These are phyloP conservation scores for Epinotia brunnichana DNA, from an alignment of 2,888 invertebrate genomes.

Conservation along the genomic window DNA sequence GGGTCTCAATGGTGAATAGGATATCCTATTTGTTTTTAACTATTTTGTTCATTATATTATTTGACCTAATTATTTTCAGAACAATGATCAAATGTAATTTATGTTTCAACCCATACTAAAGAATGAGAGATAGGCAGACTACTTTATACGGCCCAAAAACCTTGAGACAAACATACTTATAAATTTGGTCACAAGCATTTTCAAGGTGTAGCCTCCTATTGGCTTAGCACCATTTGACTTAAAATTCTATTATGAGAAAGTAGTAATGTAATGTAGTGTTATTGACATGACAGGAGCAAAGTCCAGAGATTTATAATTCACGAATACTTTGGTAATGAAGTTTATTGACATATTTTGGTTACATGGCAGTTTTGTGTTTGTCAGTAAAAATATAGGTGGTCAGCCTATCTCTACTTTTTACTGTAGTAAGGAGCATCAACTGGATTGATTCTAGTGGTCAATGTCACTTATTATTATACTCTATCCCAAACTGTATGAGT, in stretches of 20 bases:
- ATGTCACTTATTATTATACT: neutral
- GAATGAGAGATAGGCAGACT: conserved; percentile 13
- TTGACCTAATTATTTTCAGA: conserved; percentile 17
- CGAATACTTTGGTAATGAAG: too few species aligned
- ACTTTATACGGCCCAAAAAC: neutral
- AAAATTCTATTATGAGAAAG: neutral
- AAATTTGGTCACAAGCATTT: neutral
- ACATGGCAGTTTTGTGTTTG: neutral
- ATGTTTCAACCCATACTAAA: conserved; percentile 16
- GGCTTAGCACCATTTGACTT: too few species aligned
- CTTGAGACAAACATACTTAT: neutral
- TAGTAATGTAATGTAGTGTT: neutral
- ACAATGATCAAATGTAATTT: conserved; percentile 15
- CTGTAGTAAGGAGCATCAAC: conserved; percentile 3
- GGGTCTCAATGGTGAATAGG: conserved; percentile 18
- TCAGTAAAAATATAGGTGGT: neutral
- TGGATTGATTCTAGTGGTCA: neutral
- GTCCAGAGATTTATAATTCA: neutral
- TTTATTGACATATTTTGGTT: too few species aligned
- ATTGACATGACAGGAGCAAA: neutral
- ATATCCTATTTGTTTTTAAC: conserved; percentile 7
- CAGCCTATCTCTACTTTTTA: neutral
- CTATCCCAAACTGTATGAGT: too few species aligned
- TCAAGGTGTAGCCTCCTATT: neutral
- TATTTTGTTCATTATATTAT: conserved; percentile 18